Conservation (phyloP, 64 coral and sea anemone genomes). For the Dendronephthya gigantea region DNA sequence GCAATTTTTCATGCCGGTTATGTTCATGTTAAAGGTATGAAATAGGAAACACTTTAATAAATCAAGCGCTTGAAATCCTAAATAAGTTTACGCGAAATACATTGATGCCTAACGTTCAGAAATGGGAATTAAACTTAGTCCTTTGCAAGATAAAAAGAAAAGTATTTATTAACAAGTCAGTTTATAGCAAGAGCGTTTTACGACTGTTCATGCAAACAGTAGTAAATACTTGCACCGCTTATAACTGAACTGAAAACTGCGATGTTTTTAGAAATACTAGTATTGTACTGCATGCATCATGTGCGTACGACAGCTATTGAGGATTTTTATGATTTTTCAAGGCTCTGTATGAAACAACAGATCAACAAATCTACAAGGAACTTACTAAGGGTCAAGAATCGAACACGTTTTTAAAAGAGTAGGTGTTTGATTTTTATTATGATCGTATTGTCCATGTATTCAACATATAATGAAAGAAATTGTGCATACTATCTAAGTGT, state of each 20-base stretch:
- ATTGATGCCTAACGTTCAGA: too few species aligned
- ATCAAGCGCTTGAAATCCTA: neutral
- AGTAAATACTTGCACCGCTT: too few species aligned
- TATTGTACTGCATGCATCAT: neutral
- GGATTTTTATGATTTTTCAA: slow-evolving; percentile 4
- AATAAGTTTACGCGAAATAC: too few species aligned
- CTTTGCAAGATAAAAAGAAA: too few species aligned
- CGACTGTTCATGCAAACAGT: too few species aligned
- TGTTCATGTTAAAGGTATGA: slow-evolving; percentile 83
- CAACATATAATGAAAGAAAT: too few species aligned
- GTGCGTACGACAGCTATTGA: neutral
- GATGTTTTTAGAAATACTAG: too few species aligned
- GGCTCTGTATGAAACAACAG: slow-evolving; percentile 74
- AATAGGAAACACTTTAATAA: neutral
- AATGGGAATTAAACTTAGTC: too few species aligned
- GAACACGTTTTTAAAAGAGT: slow-evolving; percentile 90
- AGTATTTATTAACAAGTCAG: too few species aligned
- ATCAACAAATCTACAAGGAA: slow-evolving; percentile 81
- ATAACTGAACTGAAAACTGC: neutral
- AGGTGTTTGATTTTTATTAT: slow-evolving; percentile 16
- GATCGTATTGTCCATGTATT: neutral
- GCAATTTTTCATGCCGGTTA: slow-evolving; percentile 69
- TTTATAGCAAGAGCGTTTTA: too few species aligned
- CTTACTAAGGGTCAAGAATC: slow-evolving; percentile 76
- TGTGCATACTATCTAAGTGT: neutral